These are phyloP conservation scores for Thamnophis elegans DNA, from an alignment of 2,797 vertebrate species.

Conservation along the genomic window DNA sequence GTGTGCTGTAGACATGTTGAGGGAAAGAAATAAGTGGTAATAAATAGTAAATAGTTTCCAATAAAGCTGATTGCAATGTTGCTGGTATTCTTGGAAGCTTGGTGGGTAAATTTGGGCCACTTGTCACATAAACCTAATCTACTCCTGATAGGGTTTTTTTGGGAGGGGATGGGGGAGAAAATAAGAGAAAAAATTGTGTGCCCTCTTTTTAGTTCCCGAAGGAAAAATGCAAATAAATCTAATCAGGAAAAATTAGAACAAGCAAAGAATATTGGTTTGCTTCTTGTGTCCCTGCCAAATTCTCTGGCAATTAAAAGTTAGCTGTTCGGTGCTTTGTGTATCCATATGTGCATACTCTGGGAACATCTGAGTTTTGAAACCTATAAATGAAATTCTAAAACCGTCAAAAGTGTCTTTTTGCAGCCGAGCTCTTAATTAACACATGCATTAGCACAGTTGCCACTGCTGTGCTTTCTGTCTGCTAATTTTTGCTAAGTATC, in stretches of 20 bases:
- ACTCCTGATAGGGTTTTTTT: not conserved
- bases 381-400: not conserved
- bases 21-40: not conserved
- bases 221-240: not conserved
- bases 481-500: not conserved
- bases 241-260: not conserved
- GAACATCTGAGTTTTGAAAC: not conserved
- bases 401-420: not conserved
- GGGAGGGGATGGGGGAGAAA: not conserved
- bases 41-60: not conserved
- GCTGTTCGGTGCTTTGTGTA: not conserved
- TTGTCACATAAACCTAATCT: not conserved
- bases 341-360: not conserved
- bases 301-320: not conserved
- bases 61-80: not conserved
- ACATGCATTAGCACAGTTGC: not conserved
- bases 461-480: not conserved
- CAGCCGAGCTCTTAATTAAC: not conserved
- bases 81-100: not conserved
- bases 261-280: not conserved
- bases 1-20: no score
- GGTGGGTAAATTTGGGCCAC: not conserved
- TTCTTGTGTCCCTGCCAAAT: not conserved
- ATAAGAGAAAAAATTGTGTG: not conserved
- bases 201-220: not conserved